Percentiles rank a stretch among this genome's conserved stretches.
phyloP scores from a whole-genome alignment of 1,140 invertebrate genomes.

The Leptinotarsa defecta region DNA sequence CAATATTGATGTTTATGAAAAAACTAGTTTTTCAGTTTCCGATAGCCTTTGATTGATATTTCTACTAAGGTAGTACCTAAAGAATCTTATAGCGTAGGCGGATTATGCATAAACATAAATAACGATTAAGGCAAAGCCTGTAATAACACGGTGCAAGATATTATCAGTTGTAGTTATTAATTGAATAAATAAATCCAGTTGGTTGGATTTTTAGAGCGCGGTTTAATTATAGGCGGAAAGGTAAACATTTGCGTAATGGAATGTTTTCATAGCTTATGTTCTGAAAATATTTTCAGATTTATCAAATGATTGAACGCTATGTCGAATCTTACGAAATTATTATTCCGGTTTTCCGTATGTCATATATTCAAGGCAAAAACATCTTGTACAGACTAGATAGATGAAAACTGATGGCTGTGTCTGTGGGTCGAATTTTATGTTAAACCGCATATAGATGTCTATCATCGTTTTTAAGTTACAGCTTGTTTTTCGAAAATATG shows the following conservation, averaged over 20 bases:
- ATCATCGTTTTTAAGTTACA: too few species aligned
- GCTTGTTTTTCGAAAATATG: too few species aligned
- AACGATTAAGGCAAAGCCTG: constrained; percentile 7
- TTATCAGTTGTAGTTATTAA: constrained; percentile 22
- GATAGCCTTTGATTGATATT: constrained; percentile 28
- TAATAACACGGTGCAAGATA: constrained; percentile 23
- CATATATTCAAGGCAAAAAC: too few species aligned
- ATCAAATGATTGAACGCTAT: too few species aligned
- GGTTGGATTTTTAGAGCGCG: background rate
- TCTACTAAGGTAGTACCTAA: background rate
- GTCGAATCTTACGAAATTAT: too few species aligned
- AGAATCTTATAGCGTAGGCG: constrained; percentile 17
- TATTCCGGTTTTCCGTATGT: too few species aligned
- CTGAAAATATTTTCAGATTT: too few species aligned
- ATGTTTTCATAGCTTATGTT: background rate
- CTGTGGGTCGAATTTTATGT: too few species aligned
- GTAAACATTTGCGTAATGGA: constrained; percentile 8
- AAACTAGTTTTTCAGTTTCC: constrained; percentile 24
- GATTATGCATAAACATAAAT: constrained; percentile 17
- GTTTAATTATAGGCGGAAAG: constrained; percentile 4
- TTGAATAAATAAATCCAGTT: constrained; percentile 21
- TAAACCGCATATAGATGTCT: too few species aligned
- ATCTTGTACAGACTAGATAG: too few species aligned
- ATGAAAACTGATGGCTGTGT: too few species aligned
- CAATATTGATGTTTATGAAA: constrained; percentile 15